Percentiles rank a stretch among this genome's conserved stretches.
Evolutionary conservation across 2,888 invertebrate genomes (phyloP).

Genomic region (Meliscaeva auricollis): DNA sequence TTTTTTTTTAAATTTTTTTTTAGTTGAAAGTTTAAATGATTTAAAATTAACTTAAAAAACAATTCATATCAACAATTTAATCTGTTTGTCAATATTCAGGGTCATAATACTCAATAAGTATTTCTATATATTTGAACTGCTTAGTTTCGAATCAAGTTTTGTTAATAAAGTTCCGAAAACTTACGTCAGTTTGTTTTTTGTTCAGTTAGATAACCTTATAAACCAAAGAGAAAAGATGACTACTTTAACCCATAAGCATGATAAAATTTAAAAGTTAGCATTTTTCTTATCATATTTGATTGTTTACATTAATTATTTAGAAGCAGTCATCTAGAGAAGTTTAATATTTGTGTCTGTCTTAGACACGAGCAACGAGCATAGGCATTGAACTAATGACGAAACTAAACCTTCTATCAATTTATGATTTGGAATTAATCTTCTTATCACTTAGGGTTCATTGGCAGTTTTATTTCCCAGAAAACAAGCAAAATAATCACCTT

Average conservation of each 20-base stretch:
- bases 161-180: neutral
- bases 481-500: neutral
- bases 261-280: too few species aligned
- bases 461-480: neutral
- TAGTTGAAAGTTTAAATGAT: too few species aligned
- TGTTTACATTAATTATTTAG: neutral
- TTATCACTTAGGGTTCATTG: slow-evolving; percentile 35
- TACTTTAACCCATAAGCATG: neutral
- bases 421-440: slow-evolving; percentile 18
- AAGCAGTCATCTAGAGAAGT: too few species aligned
- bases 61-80: neutral
- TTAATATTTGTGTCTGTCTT: neutral
- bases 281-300: slow-evolving; percentile 4
- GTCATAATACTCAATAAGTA: slow-evolving; percentile 2
- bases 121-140: neutral
- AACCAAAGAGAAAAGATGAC: neutral
- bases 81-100: neutral
- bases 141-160: neutral
- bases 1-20: too few species aligned
- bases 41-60: too few species aligned
- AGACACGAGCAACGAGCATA: slow-evolving; percentile 26
- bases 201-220: neutral
- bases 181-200: neutral
- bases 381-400: slow-evolving; percentile 29
- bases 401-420: slow-evolving; percentile 6